phyloP scores from a whole-genome alignment of 2,113 vertebrate genomes.

The Onychostoma macrolepis region DNA sequence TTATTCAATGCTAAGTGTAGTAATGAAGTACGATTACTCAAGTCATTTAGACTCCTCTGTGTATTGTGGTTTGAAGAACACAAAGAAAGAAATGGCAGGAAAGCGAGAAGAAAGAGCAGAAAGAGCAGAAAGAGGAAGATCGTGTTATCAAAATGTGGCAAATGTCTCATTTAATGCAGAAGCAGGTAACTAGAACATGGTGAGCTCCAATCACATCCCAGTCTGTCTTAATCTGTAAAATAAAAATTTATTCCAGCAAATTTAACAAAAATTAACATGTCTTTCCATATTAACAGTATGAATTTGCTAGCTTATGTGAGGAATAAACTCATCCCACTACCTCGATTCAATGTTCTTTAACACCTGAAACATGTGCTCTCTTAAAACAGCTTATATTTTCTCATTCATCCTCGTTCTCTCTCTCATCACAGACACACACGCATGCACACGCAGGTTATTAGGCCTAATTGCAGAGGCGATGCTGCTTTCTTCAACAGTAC shows the following conservation, averaged over 20 bases:
- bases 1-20: background rate
- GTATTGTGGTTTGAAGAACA: background rate
- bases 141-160: background rate
- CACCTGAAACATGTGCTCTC: background rate
- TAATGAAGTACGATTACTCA: background rate
- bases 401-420: background rate
- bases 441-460: slow-evolving; percentile 66
- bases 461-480: slow-evolving; percentile 73
- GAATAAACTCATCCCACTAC: slow-evolving; percentile 7
- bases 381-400: slow-evolving; percentile 25
- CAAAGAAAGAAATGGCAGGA: background rate
- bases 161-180: background rate
- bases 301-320: background rate
- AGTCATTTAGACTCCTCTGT: background rate
- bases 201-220: background rate
- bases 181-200: background rate
- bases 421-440: slow-evolving; percentile 38
- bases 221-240: background rate
- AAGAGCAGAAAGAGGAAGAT: background rate
- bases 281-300: background rate
- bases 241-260: background rate
- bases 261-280: background rate
- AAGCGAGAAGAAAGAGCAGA: background rate
- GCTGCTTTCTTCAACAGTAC: slow-evolving; percentile 71
- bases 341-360: slow-evolving; percentile 2